Evolutionary conservation across 2,888 invertebrate genomes (phyloP), one percentile per base, ranked within the genome.

Genomic region (Standfussiana lucernea): DNA sequence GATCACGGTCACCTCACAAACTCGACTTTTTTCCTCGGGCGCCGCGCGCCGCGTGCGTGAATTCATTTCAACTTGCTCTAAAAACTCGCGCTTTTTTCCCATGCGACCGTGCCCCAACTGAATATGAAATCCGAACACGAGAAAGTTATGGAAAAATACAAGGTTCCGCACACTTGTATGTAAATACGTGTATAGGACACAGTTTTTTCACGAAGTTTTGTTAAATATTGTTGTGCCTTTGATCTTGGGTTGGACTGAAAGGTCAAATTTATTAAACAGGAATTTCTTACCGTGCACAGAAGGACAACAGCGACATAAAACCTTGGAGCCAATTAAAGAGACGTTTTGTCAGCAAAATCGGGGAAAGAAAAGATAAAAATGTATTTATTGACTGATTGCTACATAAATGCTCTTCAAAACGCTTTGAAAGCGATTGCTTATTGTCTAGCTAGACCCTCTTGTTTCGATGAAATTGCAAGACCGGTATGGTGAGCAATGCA

Each of bases 21-120:
- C 65, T 66, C 68, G n/a, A 75, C 40, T 86, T 88, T 87, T 86
- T 86, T 21, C 77, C 15, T 7, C 21, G 65, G 71, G 85, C 82
- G 73, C 88, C 89, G 88, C 89, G 85, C 82, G 73, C 88, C 89
- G 88, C 89, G 86, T 89, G 91, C 87, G 88, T 91, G 93, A 94
- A 94, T 94, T 94, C 93, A 94, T 94, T 94, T 91, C 91, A 92
- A 94, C 92, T 94, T 91, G 86, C 78, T 88, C 86, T 88, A 89
- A 89, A 93, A 93, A 93, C 91, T 92, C 75, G 86, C 88, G 83
- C 45, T 90, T 93, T 93, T 93, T 93, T 93, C 86, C 85, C 88
- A 85, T 91, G 40, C 64, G n/a, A 40, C 64, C 64, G 64, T 28
- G 91, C 89, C 86, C 90, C 87, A 89, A 93, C 93, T 92, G 94